Evolutionary conservation across 2,797 vertebrate genomes (phyloP).

Genomic region (Astyanax mexicanus): DNA sequence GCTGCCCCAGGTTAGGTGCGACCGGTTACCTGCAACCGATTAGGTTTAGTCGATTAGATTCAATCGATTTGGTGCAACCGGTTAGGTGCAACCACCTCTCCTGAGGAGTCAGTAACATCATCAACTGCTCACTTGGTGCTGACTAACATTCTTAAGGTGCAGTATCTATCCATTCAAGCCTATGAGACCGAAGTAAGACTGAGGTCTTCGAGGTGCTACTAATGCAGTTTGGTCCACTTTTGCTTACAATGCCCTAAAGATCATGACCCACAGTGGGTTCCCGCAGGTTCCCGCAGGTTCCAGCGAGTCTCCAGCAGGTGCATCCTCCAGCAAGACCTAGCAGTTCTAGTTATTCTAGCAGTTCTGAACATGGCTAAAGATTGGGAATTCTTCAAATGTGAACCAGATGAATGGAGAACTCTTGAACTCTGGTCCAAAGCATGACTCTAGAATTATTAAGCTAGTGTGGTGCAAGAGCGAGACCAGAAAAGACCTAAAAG

Average conservation of each 20-base stretch:
- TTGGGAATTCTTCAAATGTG: neutral
- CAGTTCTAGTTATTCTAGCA: conserved; percentile 31
- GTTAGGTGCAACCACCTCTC: conserved; percentile 24
- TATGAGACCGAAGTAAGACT: conserved; percentile 17
- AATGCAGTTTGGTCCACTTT: conserved; percentile 36
- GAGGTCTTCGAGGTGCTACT: conserved; percentile 54
- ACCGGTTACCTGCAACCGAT: no score
- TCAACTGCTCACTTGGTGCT: conserved; percentile 55
- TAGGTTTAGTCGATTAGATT: conserved; percentile 43
- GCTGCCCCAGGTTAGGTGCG: conserved; percentile 25
- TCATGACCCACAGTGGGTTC: conserved; percentile 22
- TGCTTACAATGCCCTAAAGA: conserved; percentile 26
- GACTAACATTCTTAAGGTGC: conserved; percentile 46
- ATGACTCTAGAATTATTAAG: conserved; percentile 2
- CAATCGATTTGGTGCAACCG: conserved; percentile 20
- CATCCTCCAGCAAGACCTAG: conserved; percentile 1
- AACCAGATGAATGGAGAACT: neutral
- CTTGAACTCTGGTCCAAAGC: neutral
- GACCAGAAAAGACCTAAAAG: neutral
- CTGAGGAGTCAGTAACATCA: conserved; percentile 12
- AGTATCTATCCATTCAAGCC: conserved; percentile 40
- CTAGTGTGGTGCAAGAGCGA: conserved; percentile 7
- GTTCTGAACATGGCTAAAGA: conserved; percentile 4
- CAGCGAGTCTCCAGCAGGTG: no score
- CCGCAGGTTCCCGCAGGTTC: no score